A percentile compares a stretch with the other conserved stretches of the same genome.
phyloP scores from a whole-genome alignment of 2,888 invertebrate genomes.

The Campoplex nolae region DNA sequence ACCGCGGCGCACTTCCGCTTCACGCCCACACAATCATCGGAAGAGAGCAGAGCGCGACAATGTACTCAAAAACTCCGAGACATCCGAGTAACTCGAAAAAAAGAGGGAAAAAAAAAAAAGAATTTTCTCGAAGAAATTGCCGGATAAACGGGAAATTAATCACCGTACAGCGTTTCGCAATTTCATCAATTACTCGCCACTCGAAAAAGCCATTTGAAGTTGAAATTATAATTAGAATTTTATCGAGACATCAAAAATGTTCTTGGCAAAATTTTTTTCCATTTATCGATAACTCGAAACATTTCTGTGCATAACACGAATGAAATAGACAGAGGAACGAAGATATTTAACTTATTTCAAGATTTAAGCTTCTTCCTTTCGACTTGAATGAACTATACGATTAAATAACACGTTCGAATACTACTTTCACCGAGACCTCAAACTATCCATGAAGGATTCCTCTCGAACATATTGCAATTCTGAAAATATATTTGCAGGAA shows the following conservation, averaged over 20 bases:
- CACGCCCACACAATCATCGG: constrained; percentile 13
- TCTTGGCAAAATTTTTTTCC: neutral
- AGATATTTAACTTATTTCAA: neutral
- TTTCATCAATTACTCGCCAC: neutral
- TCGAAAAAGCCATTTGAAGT: neutral
- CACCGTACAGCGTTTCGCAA: neutral
- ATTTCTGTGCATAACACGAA: neutral
- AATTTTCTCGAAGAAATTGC: constrained; percentile 1
- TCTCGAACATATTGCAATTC: neutral
- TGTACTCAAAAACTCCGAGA: neutral
- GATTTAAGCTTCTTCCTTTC: neutral
- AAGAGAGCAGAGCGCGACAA: neutral
- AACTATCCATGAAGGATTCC: neutral
- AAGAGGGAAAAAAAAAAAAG: neutral
- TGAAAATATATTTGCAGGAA: neutral
- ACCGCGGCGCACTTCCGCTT: constrained; percentile 10
- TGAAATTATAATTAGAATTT: neutral
- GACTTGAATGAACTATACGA: neutral
- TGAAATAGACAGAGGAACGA: neutral
- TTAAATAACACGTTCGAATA: neutral
- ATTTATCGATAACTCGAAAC: neutral
- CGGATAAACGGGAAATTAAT: neutral
- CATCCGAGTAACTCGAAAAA: neutral
- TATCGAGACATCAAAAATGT: neutral
- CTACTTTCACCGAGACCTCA: neutral